These are phyloP conservation scores for Apaloderma vittatum DNA, from an alignment of 2,113 vertebrate genomes.

Conservation along the genomic window DNA sequence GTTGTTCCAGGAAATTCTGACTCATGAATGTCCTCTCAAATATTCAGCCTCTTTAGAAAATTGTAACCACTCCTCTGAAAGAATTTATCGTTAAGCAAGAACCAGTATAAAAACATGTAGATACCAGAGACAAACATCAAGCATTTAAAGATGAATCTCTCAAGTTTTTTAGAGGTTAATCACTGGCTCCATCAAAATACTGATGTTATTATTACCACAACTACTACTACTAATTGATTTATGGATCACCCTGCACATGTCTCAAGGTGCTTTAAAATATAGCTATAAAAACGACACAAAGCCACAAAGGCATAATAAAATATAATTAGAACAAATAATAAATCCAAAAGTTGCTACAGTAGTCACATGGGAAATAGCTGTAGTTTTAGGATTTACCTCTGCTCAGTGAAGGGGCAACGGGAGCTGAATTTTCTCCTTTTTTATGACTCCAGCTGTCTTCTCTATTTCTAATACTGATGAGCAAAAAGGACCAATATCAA, in stretches of 20 bases:
- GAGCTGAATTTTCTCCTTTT: background rate
- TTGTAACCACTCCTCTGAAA: background rate
- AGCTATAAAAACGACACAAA: slow-evolving; percentile 13
- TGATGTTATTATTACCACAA: background rate
- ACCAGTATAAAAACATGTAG: background rate
- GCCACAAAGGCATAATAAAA: slow-evolving; percentile 27
- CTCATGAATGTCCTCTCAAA: background rate
- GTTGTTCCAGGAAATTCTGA: slow-evolving; percentile 43
- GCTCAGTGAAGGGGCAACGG: background rate
- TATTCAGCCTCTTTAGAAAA: background rate
- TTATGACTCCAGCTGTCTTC: background rate
- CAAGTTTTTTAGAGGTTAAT: background rate
- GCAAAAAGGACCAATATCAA: background rate
- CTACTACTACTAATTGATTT: background rate
- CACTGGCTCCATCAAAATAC: background rate
- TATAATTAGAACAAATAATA: background rate
- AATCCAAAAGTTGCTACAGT: background rate
- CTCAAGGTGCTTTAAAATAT: slow-evolving; percentile 23
- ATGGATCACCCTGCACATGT: background rate
- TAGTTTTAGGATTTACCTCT: background rate
- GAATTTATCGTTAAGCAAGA: background rate
- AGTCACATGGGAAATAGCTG: background rate
- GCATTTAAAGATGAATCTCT: background rate
- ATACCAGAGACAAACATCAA: background rate
- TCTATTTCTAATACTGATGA: background rate